Base-by-base conservation (phyloP, 2,888 invertebrate genomes). In the Latrodectus hesperus region DNA sequence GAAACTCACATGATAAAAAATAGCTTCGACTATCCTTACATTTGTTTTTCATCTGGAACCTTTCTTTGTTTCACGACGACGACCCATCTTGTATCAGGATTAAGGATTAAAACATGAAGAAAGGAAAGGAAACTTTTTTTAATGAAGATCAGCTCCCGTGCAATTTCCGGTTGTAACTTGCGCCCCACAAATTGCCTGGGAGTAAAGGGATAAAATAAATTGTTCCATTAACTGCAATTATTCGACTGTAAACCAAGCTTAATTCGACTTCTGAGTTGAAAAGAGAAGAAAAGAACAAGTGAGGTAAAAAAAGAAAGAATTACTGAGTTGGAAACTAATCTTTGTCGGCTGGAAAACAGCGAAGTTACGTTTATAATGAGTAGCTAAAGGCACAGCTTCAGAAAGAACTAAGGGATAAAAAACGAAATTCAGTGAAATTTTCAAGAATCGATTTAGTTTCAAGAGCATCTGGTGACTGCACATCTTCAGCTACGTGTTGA, bases 141-240 rank as follows among this genome's bases (percentile, higher is more conserved):
- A 79, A 68, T 79, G 78, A 74, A 79, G 72, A 51, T 82, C 67
- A 74, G 70, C 67, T 78, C 73, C 72, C 78, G 67, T 68, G 73
- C 84, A 84, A 79, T 84, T 84, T 84, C 84, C 79, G 84, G 84
- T 79, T 74, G 74, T 83, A 64, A 68, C 55, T 17, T 11, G 75
- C 55, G 53, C 70, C 84, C 49, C 84, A 74, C 72, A 84, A 78
- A 84, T 79, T 68, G 84, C 74, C 74, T 14, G 6, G 22, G 74
- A 79, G 74, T 68, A 22, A 82, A 75, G 70, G 70, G 79, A 53
- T 73, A 79, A 84, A 84, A 74, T 79, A 79, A 84, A 84, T 74
- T 84, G 78, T 84, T 79, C 79, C 78, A 79, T 79, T 74, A 74
- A 78, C 67, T 79, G 78, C 79, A 84, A 84, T 78, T 84, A 84